Evolutionary conservation across 2,888 invertebrate species (phyloP).

Genomic region (Branchellion lobata): DNA sequence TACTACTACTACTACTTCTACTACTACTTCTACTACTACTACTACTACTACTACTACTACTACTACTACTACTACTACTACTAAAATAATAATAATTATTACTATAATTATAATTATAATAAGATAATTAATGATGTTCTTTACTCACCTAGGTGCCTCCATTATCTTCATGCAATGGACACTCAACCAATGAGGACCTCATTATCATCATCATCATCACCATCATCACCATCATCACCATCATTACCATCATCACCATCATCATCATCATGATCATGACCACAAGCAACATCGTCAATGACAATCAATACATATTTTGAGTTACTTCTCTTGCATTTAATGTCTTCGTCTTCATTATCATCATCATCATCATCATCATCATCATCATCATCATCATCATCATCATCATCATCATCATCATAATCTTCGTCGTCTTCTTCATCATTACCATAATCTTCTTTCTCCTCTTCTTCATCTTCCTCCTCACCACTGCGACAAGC

Average conservation of each 20-base stretch:
- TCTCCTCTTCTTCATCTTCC: no score
- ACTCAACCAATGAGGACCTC: neutral
- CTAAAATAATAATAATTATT: no score
- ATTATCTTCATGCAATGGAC: no score
- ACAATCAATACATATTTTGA: no score
- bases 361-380: conserved; percentile 42
- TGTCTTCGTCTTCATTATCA: conserved; percentile 19
- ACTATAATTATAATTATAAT: no score
- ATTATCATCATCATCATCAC: conserved; percentile 10
- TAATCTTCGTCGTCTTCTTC: no score
- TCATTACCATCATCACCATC: conserved; percentile 29
- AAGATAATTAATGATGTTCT: no score
- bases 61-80: no score
- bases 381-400: conserved; percentile 40
- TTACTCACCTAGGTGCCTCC: no score
- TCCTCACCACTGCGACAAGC: no score
- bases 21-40: conserved; percentile 39
- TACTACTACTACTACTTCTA: conserved; percentile 36
- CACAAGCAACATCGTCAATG: no score
- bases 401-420: neutral
- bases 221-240: conserved; percentile 32
- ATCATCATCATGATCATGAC: conserved; percentile 8
- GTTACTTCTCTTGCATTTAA: neutral
- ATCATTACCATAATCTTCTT: no score
- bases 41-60: conserved; percentile 32